These are phyloP conservation scores for Helogale parvula DNA, from an alignment of 2,113 vertebrate species.

Conservation along the genomic window DNA sequence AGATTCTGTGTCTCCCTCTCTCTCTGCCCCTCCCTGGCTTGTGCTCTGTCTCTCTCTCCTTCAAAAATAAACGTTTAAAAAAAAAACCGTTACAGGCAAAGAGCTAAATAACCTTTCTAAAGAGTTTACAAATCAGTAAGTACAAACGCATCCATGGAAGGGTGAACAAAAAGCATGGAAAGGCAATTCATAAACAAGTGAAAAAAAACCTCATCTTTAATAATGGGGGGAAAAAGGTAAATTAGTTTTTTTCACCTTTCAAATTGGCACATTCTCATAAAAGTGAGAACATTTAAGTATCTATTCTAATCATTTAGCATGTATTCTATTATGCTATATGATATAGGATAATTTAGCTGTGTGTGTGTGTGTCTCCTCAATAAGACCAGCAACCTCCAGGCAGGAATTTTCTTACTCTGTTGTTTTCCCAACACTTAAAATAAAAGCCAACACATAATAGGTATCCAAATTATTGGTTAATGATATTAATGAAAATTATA, in stretches of 20 bases:
- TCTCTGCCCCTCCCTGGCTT: too few species aligned
- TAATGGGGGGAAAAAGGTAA: neutral
- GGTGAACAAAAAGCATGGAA: neutral
- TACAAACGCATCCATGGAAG: neutral
- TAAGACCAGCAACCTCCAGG: neutral
- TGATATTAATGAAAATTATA: neutral
- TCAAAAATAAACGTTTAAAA: too few species aligned
- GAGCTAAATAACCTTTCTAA: neutral
- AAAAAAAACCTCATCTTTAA: neutral
- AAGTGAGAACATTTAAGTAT: neutral
- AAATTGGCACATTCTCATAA: neutral
- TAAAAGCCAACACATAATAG: neutral
- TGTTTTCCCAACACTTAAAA: neutral
- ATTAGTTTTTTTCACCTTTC: neutral
- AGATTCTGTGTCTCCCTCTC: too few species aligned
- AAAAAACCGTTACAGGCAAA: neutral
- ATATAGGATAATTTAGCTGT: neutral
- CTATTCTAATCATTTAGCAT: neutral
- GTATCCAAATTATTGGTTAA: neutral
- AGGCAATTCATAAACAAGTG: neutral
- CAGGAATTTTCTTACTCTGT: neutral
- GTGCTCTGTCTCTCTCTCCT: too few species aligned
- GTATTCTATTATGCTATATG: neutral
- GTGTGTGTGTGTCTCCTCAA: neutral
- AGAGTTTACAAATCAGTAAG: neutral